These are phyloP conservation scores for Mohoua ochrocephala DNA, from an alignment of 2,113 vertebrate genomes.

Conservation along the genomic window DNA sequence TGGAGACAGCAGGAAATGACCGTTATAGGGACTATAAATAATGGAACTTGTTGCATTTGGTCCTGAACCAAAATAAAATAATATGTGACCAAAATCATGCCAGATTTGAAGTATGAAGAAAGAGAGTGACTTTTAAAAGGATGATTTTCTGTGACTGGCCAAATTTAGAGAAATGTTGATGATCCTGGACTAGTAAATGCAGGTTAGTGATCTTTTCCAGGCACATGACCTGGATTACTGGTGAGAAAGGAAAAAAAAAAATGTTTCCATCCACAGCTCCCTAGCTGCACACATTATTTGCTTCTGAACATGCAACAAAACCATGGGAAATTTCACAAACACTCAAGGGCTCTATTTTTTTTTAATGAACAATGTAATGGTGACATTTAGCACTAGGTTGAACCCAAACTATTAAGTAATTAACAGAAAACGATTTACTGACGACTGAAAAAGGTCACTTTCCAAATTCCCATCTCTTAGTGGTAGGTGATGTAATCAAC, in stretches of 20 bases:
- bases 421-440: not conserved
- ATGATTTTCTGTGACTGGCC: conserved; percentile 18
- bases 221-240: not conserved
- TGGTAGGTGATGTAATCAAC: not conserved
- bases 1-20: not conserved
- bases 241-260: not conserved
- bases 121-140: not conserved
- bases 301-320: conserved; percentile 29
- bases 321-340: not conserved
- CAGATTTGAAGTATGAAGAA: not conserved
- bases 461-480: not conserved
- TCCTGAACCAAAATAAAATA: conserved; percentile 14
- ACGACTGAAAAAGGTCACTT: not conserved
- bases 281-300: not conserved
- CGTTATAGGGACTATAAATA: not conserved
- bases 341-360: not conserved
- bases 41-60: not conserved
- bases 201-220: conserved; percentile 6
- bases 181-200: conserved; percentile 14
- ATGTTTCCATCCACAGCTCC: not conserved
- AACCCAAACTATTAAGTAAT: not conserved
- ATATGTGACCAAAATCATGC: not conserved
- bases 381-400: not conserved
- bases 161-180: conserved; percentile 29
- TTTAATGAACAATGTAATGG: not conserved